phyloP scores from a whole-genome alignment of 2,888 invertebrate species.

The Abrostola triplasia region DNA sequence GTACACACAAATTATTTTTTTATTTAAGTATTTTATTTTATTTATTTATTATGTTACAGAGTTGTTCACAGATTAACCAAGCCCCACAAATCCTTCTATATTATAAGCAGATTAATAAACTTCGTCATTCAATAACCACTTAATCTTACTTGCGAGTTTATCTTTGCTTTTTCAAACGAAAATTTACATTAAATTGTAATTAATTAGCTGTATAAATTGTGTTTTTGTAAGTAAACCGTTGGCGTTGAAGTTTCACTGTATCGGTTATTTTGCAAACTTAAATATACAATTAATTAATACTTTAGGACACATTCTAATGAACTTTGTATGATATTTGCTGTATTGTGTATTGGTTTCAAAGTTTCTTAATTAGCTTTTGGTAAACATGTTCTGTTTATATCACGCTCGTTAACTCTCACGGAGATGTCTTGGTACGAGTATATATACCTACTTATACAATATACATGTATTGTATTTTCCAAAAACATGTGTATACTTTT shows the following conservation, averaged over 20 bases:
- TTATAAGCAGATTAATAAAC: slow-evolving; percentile 19
- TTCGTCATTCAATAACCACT: slow-evolving; percentile 22
- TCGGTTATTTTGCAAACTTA: slow-evolving; percentile 24
- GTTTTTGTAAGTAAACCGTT: slow-evolving; percentile 33
- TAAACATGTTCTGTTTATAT: background rate
- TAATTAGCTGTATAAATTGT: slow-evolving; percentile 35
- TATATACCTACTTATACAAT: too few species aligned
- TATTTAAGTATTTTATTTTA: too few species aligned
- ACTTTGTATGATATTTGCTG: slow-evolving; percentile 7
- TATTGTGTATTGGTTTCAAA: background rate
- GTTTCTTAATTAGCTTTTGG: slow-evolving; percentile 9
- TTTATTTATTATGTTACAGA: too few species aligned
- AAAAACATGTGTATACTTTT: too few species aligned
- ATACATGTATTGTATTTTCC: too few species aligned
- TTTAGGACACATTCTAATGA: slow-evolving; percentile 16
- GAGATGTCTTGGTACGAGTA: too few species aligned
- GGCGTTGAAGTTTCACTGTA: slow-evolving; percentile 24
- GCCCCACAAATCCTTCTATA: background rate
- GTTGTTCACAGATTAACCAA: too few species aligned
- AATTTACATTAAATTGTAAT: slow-evolving; percentile 39
- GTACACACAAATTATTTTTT: too few species aligned
- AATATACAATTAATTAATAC: slow-evolving; percentile 38
- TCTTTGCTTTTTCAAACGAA: slow-evolving; percentile 20
- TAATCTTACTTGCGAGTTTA: slow-evolving; percentile 14
- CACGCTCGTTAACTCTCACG: too few species aligned